Evolutionary conservation across 2,797 vertebrate genomes (phyloP).

Genomic region (Thunnus albacares): DNA sequence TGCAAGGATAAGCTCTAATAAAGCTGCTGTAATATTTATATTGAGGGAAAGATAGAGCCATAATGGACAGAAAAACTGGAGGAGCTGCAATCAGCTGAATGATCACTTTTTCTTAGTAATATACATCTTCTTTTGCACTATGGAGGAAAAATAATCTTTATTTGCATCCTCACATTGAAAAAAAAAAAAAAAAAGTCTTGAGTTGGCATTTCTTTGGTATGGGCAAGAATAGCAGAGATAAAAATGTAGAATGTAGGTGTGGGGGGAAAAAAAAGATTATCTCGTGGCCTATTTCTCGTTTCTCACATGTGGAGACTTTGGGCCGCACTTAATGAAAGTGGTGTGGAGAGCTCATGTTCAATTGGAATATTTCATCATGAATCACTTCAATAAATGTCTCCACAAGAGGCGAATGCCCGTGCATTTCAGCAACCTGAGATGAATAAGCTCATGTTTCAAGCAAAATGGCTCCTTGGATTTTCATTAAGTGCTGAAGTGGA

Average conservation of each 20-base stretch:
- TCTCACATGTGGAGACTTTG: slow-evolving; percentile 34
- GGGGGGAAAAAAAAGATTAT: slow-evolving; percentile 12
- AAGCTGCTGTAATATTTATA: slow-evolving; percentile 64
- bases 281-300: slow-evolving; percentile 23
- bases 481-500: slow-evolving; percentile 65
- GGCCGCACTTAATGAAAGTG: slow-evolving; percentile 55
- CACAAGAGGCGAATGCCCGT: slow-evolving; percentile 32
- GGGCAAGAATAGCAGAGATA: neutral
- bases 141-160: slow-evolving; percentile 16
- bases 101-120: slow-evolving; percentile 32
- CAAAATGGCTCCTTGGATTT: slow-evolving; percentile 68
- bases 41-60: neutral
- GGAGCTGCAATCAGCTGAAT: slow-evolving; percentile 39
- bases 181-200: slow-evolving; percentile 14
- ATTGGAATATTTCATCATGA: slow-evolving; percentile 56
- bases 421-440: slow-evolving; percentile 54
- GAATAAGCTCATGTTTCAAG: slow-evolving; percentile 54
- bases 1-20: slow-evolving; percentile 51
- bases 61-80: slow-evolving; percentile 35
- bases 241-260: slow-evolving; percentile 1
- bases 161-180: slow-evolving; percentile 7
- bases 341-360: slow-evolving; percentile 42
- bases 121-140: slow-evolving; percentile 22
- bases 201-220: slow-evolving; percentile 7
- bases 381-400: slow-evolving; percentile 45